Evolutionary conservation across 2,888 invertebrate species (phyloP), one percentile per base, ranked within the genome.

Genomic region (Dascillus cervinus): DNA sequence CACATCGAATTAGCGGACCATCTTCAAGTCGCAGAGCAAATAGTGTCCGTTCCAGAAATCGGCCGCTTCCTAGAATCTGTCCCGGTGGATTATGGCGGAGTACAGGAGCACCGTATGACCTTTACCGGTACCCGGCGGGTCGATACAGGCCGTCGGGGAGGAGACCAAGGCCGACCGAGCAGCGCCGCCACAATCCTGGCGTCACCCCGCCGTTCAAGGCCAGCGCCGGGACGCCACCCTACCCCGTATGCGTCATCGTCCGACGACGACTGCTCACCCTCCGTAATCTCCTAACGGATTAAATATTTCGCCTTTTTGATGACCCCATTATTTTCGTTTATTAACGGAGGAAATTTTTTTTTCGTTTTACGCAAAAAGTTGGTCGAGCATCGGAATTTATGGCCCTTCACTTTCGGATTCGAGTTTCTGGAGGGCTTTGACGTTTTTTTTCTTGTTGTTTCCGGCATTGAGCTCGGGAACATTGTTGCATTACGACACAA

Each of bases 101-200:
- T 34, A 26, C 39, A 29, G 19, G 13, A 33, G 39, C 31, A 40
- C 39, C 36, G 27, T 26, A 30, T 47, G 49, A 49, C 49, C 49
- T 52, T 50, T 47, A 41, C 36, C 35, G 37, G 37, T 30, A 32
- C 35, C 38, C 37, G 33, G 34, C 33, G 37, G 47, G 43, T 51
- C 49, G 50, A 52, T 50, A 47, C 38, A 46, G 47, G 47, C 46
- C 42, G 40, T 44, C 44, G 46, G 47, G 52, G 49, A 46, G 47
- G 46, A 49, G 50, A 44, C 52, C 53, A 51, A 50, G 51, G 51
- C 41, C 47, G 47, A 40, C 40, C 47, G 47, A 40, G 47, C 43
- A 43, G 38, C 39, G 39, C 37, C 38, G 34, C 39, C 39, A 41
- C 38, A 38, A 39, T 39, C 35, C 43, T 32, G 39, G 46, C 46